A percentile compares a stretch with the other conserved stretches of the same genome.
phyloP scores from a whole-genome alignment of 2,888 invertebrate genomes.

The Ichneumon xanthorius region DNA sequence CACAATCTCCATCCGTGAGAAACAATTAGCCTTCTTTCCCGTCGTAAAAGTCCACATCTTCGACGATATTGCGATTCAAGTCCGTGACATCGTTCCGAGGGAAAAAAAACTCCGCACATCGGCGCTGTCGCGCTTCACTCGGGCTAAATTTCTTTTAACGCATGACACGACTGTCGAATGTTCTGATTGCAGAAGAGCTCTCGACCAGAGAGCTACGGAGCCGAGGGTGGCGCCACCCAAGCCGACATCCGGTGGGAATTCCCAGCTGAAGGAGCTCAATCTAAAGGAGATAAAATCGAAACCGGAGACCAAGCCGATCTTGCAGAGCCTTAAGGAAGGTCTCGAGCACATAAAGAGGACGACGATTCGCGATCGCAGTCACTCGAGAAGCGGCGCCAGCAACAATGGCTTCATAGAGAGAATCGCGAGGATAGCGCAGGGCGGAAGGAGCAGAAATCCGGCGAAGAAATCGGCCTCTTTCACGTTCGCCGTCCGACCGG shows the following conservation, averaged over 20 bases:
- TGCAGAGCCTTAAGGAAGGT: slow-evolving; percentile 81
- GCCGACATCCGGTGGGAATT: slow-evolving; percentile 72
- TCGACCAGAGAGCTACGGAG: slow-evolving; percentile 82
- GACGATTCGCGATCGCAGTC: slow-evolving; percentile 80
- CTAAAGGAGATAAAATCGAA: slow-evolving; percentile 81
- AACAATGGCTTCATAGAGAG: slow-evolving; percentile 79
- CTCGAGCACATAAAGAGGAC: slow-evolving; percentile 82
- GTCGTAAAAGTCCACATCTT: slow-evolving; percentile 33
- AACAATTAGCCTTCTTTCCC: slow-evolving; percentile 45
- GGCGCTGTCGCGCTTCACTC: not conserved
- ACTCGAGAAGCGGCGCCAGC: slow-evolving; percentile 73
- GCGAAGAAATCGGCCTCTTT: slow-evolving; percentile 83
- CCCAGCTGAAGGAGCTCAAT: slow-evolving; percentile 80
- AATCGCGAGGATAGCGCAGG: slow-evolving; percentile 82
- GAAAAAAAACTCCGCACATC: not conserved
- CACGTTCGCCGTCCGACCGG: slow-evolving; percentile 82
- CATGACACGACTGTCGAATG: slow-evolving; percentile 5
- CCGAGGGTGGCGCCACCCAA: slow-evolving; percentile 82
- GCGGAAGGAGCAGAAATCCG: slow-evolving; percentile 81
- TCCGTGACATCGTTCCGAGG: slow-evolving; percentile 57
- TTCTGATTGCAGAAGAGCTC: slow-evolving; percentile 79
- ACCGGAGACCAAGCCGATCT: slow-evolving; percentile 81
- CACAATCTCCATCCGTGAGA: slow-evolving; percentile 32
- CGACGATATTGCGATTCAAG: slow-evolving; percentile 44
- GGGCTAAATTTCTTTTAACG: not conserved